Conservation (phyloP, 1,140 invertebrate species). For the Drepana arcuata region DNA sequence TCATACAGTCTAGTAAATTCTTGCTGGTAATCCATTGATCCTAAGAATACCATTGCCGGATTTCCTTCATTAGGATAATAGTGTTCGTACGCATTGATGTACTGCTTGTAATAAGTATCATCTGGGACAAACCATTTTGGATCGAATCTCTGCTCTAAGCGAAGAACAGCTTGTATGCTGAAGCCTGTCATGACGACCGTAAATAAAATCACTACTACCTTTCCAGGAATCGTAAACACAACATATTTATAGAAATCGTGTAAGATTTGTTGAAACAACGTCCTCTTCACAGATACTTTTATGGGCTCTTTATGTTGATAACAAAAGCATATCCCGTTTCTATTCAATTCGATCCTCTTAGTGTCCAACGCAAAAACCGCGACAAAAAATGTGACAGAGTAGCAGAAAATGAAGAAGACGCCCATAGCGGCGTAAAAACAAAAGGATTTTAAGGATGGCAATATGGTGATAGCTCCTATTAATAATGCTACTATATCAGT, state of each 20-base stretch:
- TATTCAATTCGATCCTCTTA: slow-evolving; percentile 73
- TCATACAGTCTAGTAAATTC: slow-evolving; percentile 76
- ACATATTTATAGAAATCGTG: slow-evolving; percentile 74
- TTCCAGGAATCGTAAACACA: slow-evolving; percentile 75
- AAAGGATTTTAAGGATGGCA: slow-evolving; percentile 82
- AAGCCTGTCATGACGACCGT: slow-evolving; percentile 73
- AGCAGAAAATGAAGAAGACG: slow-evolving; percentile 81
- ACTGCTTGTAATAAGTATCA: slow-evolving; percentile 79
- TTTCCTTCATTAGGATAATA: slow-evolving; percentile 79
- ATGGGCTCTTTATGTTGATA: slow-evolving; percentile 75
- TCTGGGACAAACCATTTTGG: slow-evolving; percentile 84
- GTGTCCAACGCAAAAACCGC: slow-evolving; percentile 82
- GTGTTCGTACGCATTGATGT: slow-evolving; percentile 64
- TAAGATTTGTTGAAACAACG: slow-evolving; percentile 69
- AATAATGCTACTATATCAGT: slow-evolving; percentile 87
- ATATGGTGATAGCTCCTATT: slow-evolving; percentile 80
- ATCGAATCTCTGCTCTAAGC: slow-evolving; percentile 84
- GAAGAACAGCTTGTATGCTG: slow-evolving; percentile 74
- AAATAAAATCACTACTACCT: slow-evolving; percentile 74
- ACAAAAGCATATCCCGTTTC: slow-evolving; percentile 80
- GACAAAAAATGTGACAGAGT: slow-evolving; percentile 85
- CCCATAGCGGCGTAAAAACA: slow-evolving; percentile 83
- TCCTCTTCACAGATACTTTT: slow-evolving; percentile 41
- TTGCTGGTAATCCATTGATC: slow-evolving; percentile 76
- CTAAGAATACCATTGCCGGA: slow-evolving; percentile 78